Evolutionary conservation across 2,113 vertebrate species (phyloP), one percentile per base, ranked within the genome.

Genomic region (Alligator sinensis): DNA sequence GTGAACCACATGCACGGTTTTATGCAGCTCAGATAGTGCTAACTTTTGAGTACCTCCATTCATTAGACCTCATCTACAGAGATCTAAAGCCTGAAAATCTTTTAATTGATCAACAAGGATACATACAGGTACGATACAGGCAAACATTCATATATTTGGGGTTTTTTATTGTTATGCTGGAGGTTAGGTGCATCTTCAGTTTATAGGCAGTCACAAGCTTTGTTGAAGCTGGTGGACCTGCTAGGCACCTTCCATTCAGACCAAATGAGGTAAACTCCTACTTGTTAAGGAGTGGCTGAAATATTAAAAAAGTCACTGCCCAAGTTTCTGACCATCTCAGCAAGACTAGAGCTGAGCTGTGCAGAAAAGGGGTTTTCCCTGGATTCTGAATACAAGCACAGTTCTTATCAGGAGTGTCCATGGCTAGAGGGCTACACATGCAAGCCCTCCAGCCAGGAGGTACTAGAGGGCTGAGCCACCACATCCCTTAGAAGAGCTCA

Each of bases 71-170:
- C 98, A 99, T 99, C 98, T 99, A 99, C 98, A 99, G 99, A 99
- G 99, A 99, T 98, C 98, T 99, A 96, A 99, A 99, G 97, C 99
- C 99, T 96, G 99, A 99, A 98, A 99, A 99, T 97, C 99, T 99
- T 98, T 98, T 99, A 98, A 99, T 99, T 97, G 99, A 99, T 98
- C 99, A 99, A 94, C 99, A 99, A 98, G 99, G 99, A 95, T 99
- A 99, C 95, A 99, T 99, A 95, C 99, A 99, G 99, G 99, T 99
- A 98, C 94, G 96, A 85, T 91, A 78, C 78, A n/a, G 54, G 38
- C 5, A 25, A 92, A 60, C 81, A 21, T 91, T 92, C 27, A n/a
- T 92, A 27, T 92, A 28, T 60, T 88, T 90, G 77, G 78, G 34
- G 4, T 34, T 34, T 34, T 34, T 34, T 34, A 34, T 34, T 34